Conservation (phyloP, 2,797 vertebrate genomes). For the Onychomys arenicola region DNA sequence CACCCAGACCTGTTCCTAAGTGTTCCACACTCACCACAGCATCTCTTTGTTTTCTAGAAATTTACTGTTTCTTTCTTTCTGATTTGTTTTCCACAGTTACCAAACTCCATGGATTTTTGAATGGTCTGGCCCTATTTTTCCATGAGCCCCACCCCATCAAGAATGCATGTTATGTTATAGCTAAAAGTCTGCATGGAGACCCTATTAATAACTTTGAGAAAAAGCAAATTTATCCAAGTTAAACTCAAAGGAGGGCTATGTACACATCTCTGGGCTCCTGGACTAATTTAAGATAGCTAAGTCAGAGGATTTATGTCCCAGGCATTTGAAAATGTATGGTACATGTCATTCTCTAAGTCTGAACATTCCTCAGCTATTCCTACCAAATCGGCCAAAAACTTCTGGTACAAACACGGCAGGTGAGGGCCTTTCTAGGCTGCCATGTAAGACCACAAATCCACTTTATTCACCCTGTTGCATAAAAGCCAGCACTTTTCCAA, state of each 20-base stretch:
- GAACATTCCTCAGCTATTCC: neutral
- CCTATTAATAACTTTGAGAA: neutral
- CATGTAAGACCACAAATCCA: accelerated
- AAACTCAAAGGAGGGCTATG: neutral
- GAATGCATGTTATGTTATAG: accelerated
- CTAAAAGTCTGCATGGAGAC: neutral
- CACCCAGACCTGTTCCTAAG: accelerated
- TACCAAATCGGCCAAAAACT: neutral
- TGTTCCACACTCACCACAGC: neutral
- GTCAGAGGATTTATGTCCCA: neutral
- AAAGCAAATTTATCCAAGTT: neutral
- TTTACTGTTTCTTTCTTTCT: neutral
- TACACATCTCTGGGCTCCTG: neutral
- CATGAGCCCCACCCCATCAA: neutral
- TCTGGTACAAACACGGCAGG: neutral
- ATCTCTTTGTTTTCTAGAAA: neutral
- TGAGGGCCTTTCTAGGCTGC: neutral
- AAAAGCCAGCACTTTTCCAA: neutral
- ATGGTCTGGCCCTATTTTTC: neutral
- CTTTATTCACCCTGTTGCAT: neutral
- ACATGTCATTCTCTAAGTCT: neutral
- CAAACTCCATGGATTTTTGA: too few species aligned
- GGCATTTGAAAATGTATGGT: neutral
- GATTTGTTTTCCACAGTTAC: neutral
- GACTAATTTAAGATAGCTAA: neutral